A percentile compares a stretch with the other conserved stretches of the same genome.
These are phyloP conservation scores for Tenrec ecaudatus DNA, from an alignment of 2,113 vertebrate species.

Conservation along the genomic window DNA sequence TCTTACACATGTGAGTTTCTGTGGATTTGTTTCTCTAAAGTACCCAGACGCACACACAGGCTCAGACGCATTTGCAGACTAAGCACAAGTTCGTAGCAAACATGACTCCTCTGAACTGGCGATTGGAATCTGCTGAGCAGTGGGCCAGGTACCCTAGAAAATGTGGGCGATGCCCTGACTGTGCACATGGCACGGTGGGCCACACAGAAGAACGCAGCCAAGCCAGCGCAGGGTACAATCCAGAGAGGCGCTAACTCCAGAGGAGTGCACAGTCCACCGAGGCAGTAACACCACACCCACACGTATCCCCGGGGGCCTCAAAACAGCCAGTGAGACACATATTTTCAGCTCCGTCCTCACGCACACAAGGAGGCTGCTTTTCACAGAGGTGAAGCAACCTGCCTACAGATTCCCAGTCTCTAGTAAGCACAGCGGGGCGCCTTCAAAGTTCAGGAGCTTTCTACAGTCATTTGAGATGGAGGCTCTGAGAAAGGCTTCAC, in stretches of 20 bases:
- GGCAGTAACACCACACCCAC: background rate
- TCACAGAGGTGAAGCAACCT: background rate
- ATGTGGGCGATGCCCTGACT: background rate
- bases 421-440: background rate
- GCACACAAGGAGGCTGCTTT: background rate
- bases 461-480: background rate
- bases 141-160: background rate
- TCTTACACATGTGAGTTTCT: no score
- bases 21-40: no score
- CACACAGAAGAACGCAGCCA: background rate
- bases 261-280: background rate
- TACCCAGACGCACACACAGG: background rate
- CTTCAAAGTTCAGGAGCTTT: background rate
- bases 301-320: background rate
- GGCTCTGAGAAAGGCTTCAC: background rate
- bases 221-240: background rate
- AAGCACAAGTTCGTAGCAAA: background rate
- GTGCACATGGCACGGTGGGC: no score
- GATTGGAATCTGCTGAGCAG: no score
- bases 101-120: background rate
- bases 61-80: background rate
- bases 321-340: background rate
- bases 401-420: background rate
- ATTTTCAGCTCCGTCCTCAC: background rate
- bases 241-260: background rate